Evolutionary conservation across 2,797 vertebrate genomes (phyloP).

Genomic region (Phyllotis vaccarum): DNA sequence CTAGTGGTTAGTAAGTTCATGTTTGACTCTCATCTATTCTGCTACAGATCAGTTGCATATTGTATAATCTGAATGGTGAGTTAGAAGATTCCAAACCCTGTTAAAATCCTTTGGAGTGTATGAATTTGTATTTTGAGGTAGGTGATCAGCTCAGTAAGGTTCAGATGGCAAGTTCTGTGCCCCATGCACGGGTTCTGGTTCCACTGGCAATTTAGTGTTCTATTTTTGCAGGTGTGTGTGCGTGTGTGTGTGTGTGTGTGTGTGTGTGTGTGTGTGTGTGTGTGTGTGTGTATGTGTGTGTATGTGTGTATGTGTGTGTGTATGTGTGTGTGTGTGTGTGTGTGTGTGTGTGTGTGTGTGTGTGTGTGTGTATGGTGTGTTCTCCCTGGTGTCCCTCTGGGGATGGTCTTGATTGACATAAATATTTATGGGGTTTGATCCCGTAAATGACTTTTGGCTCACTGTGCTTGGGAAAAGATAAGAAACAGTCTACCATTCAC

Average conservation of each 20-base stretch:
- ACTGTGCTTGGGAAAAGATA: not conserved
- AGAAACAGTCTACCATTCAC: not conserved
- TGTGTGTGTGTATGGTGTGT: not conserved
- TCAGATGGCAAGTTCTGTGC: not conserved
- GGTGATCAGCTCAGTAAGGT: not conserved
- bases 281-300: too few species aligned
- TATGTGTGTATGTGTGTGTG: too few species aligned
- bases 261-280: too few species aligned
- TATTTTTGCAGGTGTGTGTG: not conserved
- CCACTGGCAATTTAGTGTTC: not conserved
- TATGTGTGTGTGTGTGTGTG: not conserved
- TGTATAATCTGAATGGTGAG: not conserved
- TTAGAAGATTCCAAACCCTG: not conserved
- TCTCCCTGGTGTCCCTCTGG: not conserved
- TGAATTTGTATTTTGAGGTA: not conserved
- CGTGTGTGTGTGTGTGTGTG: not conserved
- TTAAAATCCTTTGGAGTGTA: not conserved
- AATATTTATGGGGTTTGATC: not conserved
- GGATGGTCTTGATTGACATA: not conserved
- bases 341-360: not conserved
- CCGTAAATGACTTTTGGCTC: not conserved
- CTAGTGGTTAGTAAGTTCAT: not conserved
- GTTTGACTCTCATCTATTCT: not conserved
- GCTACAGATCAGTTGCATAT: not conserved
- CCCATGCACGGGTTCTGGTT: not conserved